Evolutionary conservation across 2,113 vertebrate species (phyloP).

Genomic region (Mirounga angustirostris): DNA sequence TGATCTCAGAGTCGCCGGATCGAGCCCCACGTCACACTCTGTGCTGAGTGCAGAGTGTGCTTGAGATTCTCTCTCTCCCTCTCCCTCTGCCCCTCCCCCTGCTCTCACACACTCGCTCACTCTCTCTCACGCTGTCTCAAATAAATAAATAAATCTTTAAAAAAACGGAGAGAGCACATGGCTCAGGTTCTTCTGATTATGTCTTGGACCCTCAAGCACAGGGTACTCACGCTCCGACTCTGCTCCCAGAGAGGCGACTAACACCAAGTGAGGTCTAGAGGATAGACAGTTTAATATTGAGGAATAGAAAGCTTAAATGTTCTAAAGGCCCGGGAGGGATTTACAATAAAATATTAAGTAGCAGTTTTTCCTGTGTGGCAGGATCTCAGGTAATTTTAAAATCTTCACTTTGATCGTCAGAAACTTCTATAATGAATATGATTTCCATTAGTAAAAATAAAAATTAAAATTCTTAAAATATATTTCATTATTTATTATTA

Average conservation of each 20-base stretch:
- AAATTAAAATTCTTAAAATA: constrained; percentile 54
- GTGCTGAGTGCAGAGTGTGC: neutral
- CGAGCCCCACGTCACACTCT: neutral
- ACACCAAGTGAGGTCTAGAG: neutral
- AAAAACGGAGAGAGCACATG: neutral
- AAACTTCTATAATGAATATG: constrained; percentile 46
- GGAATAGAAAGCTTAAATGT: neutral
- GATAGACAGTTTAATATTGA: neutral
- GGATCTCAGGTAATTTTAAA: constrained; percentile 16
- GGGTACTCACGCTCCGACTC: neutral
- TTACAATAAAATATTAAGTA: constrained; percentile 49
- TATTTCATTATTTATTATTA: neutral
- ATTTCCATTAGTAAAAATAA: constrained; percentile 6
- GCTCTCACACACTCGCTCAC: neutral
- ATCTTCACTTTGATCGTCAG: neutral
- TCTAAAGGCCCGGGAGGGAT: neutral
- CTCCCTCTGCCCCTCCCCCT: neutral
- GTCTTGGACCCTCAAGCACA: neutral
- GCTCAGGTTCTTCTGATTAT: neutral
- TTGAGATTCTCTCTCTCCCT: neutral
- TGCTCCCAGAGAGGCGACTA: neutral
- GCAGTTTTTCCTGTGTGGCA: constrained; percentile 5
- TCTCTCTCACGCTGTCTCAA: neutral
- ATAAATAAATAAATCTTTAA: neutral
- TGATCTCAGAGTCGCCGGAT: neutral